These are phyloP conservation scores for Ceyx cyanopectus DNA, from an alignment of 2,113 vertebrate genomes.

Conservation along the genomic window DNA sequence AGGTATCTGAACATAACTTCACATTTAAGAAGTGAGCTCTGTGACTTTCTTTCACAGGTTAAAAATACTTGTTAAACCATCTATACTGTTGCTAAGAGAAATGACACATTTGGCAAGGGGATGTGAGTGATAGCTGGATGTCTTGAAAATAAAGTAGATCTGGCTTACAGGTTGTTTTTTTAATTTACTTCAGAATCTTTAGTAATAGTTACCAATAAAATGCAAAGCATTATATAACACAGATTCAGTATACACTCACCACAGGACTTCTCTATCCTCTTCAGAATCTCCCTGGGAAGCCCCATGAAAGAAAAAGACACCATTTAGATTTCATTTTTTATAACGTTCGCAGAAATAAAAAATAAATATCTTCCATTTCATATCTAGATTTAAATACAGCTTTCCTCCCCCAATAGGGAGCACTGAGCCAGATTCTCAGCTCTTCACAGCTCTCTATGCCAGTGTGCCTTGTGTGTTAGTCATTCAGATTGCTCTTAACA, in stretches of 20 bases:
- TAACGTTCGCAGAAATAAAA: not conserved
- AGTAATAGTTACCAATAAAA: conserved; percentile 42
- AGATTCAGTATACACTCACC: not conserved
- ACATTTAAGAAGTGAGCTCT: conserved; percentile 22
- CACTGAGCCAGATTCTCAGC: conserved; percentile 1
- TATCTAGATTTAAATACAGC: not conserved
- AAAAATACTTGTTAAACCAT: conserved; percentile 60
- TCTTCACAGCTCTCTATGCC: not conserved
- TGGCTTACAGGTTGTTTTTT: conserved; percentile 42
- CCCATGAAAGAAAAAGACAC: not conserved
- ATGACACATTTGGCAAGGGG: conserved; percentile 50
- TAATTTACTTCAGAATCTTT: conserved; percentile 12
- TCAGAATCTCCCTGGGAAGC: not conserved
- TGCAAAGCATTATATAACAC: conserved; percentile 15
- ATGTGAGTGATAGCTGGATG: conserved; percentile 40
- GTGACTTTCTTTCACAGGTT: conserved; percentile 51
- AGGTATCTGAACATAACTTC: not conserved
- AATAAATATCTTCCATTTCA: not conserved
- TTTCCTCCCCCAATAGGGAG: not conserved
- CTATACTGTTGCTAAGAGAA: conserved; percentile 62
- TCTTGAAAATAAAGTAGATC: conserved; percentile 57
- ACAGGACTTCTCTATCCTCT: not conserved
- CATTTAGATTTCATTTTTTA: not conserved
- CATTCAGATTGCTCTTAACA: not conserved
- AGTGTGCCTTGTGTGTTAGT: not conserved